Base-by-base conservation (phyloP, 2,113 vertebrate species). In the Actenoides lindsayi region DNA sequence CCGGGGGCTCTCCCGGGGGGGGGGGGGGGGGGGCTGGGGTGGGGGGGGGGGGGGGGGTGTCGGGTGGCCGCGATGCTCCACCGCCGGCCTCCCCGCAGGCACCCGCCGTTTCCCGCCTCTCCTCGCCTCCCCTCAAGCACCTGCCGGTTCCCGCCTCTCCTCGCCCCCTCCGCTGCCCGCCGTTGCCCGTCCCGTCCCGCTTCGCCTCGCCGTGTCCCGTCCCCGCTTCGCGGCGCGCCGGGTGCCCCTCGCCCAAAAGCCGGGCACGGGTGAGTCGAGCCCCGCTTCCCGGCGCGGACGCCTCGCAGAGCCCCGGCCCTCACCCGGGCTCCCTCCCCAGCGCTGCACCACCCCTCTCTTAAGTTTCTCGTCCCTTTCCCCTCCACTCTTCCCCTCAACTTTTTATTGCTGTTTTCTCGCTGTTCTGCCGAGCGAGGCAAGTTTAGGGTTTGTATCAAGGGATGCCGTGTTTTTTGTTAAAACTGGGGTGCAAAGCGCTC, bases 181-280 rank as follows among this genome's bases (percentile, higher is more conserved):
- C 6, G 41, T 53, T 37, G 21, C 28, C 4, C 4, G 11, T 18
- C 59, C 35, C 59, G 24, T 6, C 33, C n/a, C 60, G 28, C n/a
- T 42, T n/a, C 16, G 28, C n/a, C 51, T n/a, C 16, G 13, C 53
- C 11, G 11, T 28, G 50, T 31, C 18, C 35, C 54, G 1, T 46
- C 25, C 50, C 67, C 16, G 33, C 30, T 56, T 4, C 35, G 17
- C 48, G 6, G 10, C 3, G 30, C 11, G 2, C 25, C 31, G 54
- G 18, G 16, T 20, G n/a, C 9, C n/a, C 30, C n/a, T 60, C 17
- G 0, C 27, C 44, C 31, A 1, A 6, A 68, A 33, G 44, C 51
- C 25, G 5, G 41, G 41, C 56, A 1, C 19, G 33, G 59, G 5
- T 1, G 2, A 21, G 70, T 4, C 39, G 0, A 27, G 13, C 16